Conservation (phyloP, 2,888 invertebrate species). For the Neocrepidodera transversa region DNA sequence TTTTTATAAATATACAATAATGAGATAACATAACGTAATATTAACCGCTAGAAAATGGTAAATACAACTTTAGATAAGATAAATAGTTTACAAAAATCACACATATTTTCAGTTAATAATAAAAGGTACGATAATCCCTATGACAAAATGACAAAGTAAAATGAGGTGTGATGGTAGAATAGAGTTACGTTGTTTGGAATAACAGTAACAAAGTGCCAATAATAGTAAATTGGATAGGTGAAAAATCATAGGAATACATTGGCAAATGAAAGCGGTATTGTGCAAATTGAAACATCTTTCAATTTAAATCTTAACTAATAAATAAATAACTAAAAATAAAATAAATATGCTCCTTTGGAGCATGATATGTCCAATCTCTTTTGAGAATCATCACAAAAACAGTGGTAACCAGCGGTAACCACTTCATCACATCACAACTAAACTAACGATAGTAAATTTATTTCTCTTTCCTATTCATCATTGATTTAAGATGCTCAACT, state of each 20-base stretch:
- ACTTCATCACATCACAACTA: slow-evolving; percentile 41
- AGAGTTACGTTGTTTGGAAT: slow-evolving; percentile 2
- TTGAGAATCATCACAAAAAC: slow-evolving; percentile 50
- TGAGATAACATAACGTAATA: slow-evolving; percentile 53
- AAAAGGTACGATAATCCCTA: slow-evolving; percentile 59
- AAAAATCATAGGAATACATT: slow-evolving; percentile 49
- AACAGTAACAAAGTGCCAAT: slow-evolving; percentile 41
- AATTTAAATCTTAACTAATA: slow-evolving; percentile 44
- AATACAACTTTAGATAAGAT: slow-evolving; percentile 58
- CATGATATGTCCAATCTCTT: slow-evolving; percentile 55
- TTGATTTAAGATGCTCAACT: slow-evolving; percentile 86
- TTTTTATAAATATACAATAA: slow-evolving; percentile 51
- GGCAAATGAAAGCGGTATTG: slow-evolving; percentile 52
- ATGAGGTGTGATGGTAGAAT: slow-evolving; percentile 43
- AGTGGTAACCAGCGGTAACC: slow-evolving; percentile 38
- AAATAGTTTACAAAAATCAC: slow-evolving; percentile 59
- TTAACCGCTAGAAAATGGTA: slow-evolving; percentile 42
- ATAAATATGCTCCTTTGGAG: slow-evolving; percentile 52
- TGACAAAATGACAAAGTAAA: slow-evolving; percentile 49
- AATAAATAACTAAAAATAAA: slow-evolving; percentile 55
- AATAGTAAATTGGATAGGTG: slow-evolving; percentile 37
- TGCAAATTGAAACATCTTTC: slow-evolving; percentile 45
- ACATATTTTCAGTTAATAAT: slow-evolving; percentile 59
- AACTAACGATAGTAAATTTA: slow-evolving; percentile 37
- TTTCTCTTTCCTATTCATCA: slow-evolving; percentile 71